Conservation (phyloP, 2,113 vertebrate genomes). For the Hystrix brachyura region DNA sequence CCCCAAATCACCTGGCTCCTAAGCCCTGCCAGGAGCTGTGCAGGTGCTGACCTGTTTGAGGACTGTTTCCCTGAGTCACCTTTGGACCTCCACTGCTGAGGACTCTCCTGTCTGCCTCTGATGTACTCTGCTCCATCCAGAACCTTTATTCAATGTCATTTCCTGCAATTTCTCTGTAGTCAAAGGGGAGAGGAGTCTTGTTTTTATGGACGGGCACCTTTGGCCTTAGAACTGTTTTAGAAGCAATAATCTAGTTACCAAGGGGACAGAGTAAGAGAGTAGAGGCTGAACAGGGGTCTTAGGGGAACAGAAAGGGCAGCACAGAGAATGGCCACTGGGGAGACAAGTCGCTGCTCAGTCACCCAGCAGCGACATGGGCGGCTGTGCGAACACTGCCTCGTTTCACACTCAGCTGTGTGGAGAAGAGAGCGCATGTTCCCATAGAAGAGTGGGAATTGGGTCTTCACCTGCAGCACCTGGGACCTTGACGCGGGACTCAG, state of each 20-base stretch:
- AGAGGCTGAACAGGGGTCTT: conserved; percentile 67
- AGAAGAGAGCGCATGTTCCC: background rate
- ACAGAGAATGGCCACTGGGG: background rate
- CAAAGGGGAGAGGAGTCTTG: background rate
- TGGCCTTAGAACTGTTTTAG: conserved; percentile 16
- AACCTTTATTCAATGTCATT: background rate
- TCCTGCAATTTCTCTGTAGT: background rate
- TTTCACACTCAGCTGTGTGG: background rate
- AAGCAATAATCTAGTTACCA: conserved; percentile 67
- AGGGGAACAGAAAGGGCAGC: background rate
- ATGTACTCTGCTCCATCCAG: rapidly evolving
- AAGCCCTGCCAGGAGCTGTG: conserved; percentile 6
- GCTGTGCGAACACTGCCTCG: background rate
- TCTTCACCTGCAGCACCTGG: background rate
- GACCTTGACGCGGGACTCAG: background rate
- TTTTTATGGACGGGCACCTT: background rate
- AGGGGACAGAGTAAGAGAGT: conserved; percentile 51
- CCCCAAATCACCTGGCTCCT: rapidly evolving
- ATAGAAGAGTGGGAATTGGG: background rate
- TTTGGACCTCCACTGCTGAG: background rate
- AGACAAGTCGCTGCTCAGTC: background rate
- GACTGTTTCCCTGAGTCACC: rapidly evolving
- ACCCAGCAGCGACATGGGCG: background rate
- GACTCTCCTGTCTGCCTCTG: background rate
- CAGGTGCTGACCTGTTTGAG: conserved; percentile 21